phyloP scores from a whole-genome alignment of 2,797 vertebrate genomes.

The Neosilurus hyrtlii region DNA sequence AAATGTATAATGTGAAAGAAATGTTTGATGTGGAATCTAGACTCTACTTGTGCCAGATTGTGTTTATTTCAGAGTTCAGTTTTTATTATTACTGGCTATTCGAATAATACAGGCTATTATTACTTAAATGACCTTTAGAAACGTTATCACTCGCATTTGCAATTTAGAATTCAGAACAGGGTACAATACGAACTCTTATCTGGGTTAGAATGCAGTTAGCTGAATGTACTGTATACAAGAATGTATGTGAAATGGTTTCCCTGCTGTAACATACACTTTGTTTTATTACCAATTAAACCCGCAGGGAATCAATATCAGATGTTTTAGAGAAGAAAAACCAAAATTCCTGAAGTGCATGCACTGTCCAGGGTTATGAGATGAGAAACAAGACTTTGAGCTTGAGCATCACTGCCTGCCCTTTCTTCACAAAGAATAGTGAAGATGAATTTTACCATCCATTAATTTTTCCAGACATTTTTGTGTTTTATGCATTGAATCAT shows the following conservation, averaged over 20 bases:
- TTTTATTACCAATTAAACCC: background rate
- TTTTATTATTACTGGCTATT: constrained; percentile 68
- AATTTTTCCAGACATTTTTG: constrained; percentile 1
- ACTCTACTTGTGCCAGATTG: constrained; percentile 53
- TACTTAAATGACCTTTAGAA: constrained; percentile 42
- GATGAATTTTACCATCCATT: constrained; percentile 13
- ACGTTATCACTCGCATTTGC: constrained; percentile 22
- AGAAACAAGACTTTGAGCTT: background rate
- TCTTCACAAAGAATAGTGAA: background rate
- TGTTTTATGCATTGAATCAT: background rate
- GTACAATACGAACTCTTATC: background rate
- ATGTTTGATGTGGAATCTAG: constrained; percentile 35
- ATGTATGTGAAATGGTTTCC: constrained; percentile 18
- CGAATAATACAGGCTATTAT: constrained; percentile 67
- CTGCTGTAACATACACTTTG: constrained; percentile 7
- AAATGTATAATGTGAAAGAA: constrained; percentile 51
- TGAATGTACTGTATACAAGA: constrained; percentile 22
- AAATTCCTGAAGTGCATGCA: constrained; percentile 12
- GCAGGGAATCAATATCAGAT: background rate
- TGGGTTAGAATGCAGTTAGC: constrained; percentile 16
- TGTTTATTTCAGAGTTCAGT: constrained; percentile 58
- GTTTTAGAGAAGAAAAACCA: constrained; percentile 8
- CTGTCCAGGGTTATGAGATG: background rate
- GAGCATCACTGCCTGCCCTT: constrained; percentile 7
- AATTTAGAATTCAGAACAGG: constrained; percentile 41